Evolutionary conservation across 2,888 invertebrate genomes (phyloP), one percentile per base, ranked within the genome.

Genomic region (Rapana venosa): DNA sequence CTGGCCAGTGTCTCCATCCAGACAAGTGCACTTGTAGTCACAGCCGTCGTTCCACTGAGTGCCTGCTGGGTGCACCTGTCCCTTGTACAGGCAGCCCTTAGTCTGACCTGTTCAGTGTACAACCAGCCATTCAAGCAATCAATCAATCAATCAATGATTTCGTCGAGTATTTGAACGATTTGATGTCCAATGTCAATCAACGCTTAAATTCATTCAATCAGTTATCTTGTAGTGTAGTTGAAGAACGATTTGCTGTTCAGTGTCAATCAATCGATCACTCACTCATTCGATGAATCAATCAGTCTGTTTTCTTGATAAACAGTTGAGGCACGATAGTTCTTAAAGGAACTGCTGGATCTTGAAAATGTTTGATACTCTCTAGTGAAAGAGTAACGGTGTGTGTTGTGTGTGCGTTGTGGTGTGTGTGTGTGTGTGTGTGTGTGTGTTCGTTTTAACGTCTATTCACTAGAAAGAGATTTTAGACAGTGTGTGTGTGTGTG

Each of bases 1-100:
- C 70, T 89, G 84, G 26, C 90, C 90, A 30, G 87, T 90, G 22
- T 70, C 30, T n/a, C 87, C 89, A 66, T 91, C 90, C 66, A 87
- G n/a, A 87, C 91, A 91, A 20, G 84, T 81, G 58, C 91, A 91
- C 84, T 77, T 91, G 88, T 87, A 91, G 35, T 89, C 77, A 86
- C 91, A 91, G n/a, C 91, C 90, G 77, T 91, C 90, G 66, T 90
- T 83, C 91, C 91, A 91, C 61, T 56, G 88, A 66, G 87, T 32
- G 13, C 89, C 89, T 35, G 81, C 81, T 13, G 58, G 81, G 87
- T 91, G 79, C 47, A 86, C 56, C 87, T 89, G 85, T 11, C 86
- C 86, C 77, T 91, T 90, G 88, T 91, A 91, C 81, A 91, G 32
- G 32, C 91, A 91, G 15, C 89, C 87, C 2, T 30, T 90, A 26